Conservation (phyloP, 2,888 invertebrate species). For the Tenthredo distinguenda region DNA sequence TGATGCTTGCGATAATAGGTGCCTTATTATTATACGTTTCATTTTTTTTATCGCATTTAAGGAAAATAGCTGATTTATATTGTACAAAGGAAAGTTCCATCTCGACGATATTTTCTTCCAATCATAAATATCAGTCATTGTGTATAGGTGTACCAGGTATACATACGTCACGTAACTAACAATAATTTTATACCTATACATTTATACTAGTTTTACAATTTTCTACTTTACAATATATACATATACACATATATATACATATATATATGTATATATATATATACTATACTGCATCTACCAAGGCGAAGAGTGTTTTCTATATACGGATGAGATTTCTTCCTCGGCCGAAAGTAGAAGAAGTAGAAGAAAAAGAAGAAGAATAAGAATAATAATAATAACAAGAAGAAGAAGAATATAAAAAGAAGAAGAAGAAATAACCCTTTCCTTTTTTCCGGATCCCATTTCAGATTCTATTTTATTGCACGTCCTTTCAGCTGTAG, state of each 20-base stretch:
- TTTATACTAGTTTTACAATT: not conserved
- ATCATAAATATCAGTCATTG: not conserved
- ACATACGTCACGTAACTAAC: conserved; percentile 7
- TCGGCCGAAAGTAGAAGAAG: not conserved
- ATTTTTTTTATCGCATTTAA: not conserved
- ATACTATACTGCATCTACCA: conserved; percentile 9
- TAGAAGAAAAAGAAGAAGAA: not conserved
- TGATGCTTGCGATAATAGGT: conserved; percentile 21
- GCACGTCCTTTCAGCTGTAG: not conserved
- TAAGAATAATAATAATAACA: no score
- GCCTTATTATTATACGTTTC: not conserved
- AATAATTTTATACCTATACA: conserved; percentile 34
- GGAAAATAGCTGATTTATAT: not conserved
- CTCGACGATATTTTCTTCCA: not conserved
- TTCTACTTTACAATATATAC: conserved; percentile 19
- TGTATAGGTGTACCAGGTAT: not conserved
- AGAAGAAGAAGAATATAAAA: not conserved
- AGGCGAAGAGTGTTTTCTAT: conserved; percentile 21
- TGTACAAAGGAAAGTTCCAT: not conserved
- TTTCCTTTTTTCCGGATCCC: not conserved
- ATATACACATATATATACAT: not conserved
- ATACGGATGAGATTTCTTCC: conserved; percentile 4
- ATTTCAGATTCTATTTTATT: not conserved
- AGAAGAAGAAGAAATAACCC: not conserved
- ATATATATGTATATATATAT: not conserved